A percentile compares a stretch with the other conserved stretches of the same genome.
Conservation (phyloP, 2,888 invertebrate genomes). For the Arrhopalites spinosus region DNA sequence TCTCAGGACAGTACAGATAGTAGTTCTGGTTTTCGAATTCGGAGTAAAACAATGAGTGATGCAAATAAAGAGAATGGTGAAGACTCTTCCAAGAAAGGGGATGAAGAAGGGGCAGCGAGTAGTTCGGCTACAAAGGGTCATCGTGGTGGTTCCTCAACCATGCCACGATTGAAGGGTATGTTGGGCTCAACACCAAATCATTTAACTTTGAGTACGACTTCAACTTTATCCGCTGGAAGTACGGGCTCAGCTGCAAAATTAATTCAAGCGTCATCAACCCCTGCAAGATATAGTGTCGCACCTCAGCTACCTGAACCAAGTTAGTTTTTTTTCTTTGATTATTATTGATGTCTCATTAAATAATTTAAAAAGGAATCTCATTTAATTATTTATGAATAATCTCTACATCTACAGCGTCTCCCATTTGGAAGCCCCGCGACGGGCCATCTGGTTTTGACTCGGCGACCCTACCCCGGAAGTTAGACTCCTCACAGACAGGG, state of each 20-base stretch:
- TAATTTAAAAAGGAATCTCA: background rate
- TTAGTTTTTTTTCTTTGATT: conserved; percentile 14
- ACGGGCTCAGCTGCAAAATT: conserved; percentile 68
- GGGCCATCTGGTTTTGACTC: conserved; percentile 66
- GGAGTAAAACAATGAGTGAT: conserved; percentile 92
- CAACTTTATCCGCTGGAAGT: conserved; percentile 87
- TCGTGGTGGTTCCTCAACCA: conserved; percentile 58
- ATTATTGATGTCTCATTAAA: background rate
- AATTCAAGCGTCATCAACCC: conserved; percentile 61
- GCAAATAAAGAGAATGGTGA: conserved; percentile 67
- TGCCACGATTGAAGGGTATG: conserved; percentile 64
- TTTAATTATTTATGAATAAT: conserved; percentile 60
- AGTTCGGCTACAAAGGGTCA: conserved; percentile 57
- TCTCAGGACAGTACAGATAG: conserved; percentile 60
- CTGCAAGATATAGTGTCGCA: conserved; percentile 52
- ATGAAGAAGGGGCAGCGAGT: conserved; percentile 58
- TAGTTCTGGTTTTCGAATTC: conserved; percentile 70
- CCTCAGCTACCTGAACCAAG: conserved; percentile 57
- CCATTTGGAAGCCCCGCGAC: conserved; percentile 98
- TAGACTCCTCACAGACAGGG: conserved; percentile 37
- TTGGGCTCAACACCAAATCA: conserved; percentile 92
- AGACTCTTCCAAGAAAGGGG: conserved; percentile 21
- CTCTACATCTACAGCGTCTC: conserved; percentile 95
- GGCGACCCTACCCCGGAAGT: conserved; percentile 65
- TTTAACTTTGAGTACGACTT: conserved; percentile 86